These are phyloP conservation scores for Drosophila kambysellisi DNA, from an alignment of 2,888 invertebrate genomes.

Conservation along the genomic window DNA sequence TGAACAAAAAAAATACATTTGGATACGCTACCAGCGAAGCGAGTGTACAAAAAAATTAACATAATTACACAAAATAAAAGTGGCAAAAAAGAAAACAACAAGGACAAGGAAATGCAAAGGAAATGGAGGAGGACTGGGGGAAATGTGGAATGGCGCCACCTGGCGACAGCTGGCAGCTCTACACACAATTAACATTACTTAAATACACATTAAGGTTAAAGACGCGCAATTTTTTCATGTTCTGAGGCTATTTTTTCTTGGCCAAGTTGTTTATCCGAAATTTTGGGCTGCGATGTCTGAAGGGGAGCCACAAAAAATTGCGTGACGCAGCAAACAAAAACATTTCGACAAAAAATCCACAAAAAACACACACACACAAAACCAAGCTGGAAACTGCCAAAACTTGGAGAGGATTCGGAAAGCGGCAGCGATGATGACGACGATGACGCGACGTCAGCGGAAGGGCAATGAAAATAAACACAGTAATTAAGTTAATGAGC, in stretches of 20 bases:
- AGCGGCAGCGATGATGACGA: conserved; percentile 20
- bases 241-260: conserved; percentile 71
- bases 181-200: conserved; percentile 81
- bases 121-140: neutral
- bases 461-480: conserved; percentile 82
- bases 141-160: conserved; percentile 33
- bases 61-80: conserved; percentile 57
- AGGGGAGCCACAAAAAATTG: conserved; percentile 65
- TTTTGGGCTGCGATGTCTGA: conserved; percentile 18
- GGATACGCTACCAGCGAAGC: conserved; percentile 58
- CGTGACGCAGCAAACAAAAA: conserved; percentile 77
- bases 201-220: conserved; percentile 82
- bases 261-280: conserved; percentile 66
- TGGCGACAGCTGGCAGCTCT: conserved; percentile 61
- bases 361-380: neutral
- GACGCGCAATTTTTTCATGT: conserved; percentile 76
- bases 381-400: conserved; percentile 20
- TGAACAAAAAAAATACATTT: conserved; percentile 32
- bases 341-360: conserved; percentile 44
- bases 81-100: conserved; percentile 51
- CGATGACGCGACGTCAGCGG: conserved; percentile 48
- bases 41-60: conserved; percentile 39
- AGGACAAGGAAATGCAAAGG: conserved; percentile 9
- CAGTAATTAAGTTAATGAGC: conserved; percentile 83
- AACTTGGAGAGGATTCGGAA: conserved; percentile 36